Percentiles rank a stretch among this genome's conserved stretches.
These are phyloP conservation scores for Myiagra hebetior DNA, from an alignment of 2,113 vertebrate genomes.

Conservation along the genomic window DNA sequence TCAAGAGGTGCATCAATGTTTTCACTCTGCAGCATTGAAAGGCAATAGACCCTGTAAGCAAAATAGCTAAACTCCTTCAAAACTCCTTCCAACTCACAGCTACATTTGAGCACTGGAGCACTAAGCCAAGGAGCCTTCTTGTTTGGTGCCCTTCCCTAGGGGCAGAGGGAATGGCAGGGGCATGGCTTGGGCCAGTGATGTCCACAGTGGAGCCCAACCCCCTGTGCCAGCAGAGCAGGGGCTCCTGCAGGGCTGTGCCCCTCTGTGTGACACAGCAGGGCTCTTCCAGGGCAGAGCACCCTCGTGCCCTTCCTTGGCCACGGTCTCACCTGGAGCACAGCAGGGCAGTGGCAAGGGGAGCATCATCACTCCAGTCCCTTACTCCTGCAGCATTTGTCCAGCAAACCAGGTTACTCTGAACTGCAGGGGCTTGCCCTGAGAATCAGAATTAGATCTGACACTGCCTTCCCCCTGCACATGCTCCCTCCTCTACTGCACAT, in stretches of 20 bases:
- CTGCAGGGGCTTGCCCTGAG: neutral
- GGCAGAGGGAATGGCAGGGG: neutral
- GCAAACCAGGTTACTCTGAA: neutral
- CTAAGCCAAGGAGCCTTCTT: neutral
- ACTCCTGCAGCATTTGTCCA: neutral
- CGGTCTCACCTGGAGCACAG: neutral
- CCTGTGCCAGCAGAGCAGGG: neutral
- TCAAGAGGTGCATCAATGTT: neutral
- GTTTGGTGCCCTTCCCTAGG: neutral
- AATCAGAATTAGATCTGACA: neutral
- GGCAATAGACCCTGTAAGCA: neutral
- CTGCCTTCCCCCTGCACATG: neutral
- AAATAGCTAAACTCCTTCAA: neutral
- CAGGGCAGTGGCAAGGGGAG: neutral
- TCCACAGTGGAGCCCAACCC: fast-evolving
- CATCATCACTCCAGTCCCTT: neutral
- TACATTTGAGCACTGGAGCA: neutral
- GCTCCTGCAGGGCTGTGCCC: neutral
- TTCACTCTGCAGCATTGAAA: neutral
- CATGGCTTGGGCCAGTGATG: fast-evolving
- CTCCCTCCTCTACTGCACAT: neutral
- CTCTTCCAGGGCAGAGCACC: fast-evolving
- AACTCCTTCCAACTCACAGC: neutral
- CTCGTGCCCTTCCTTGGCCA: neutral
- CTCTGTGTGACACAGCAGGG: neutral